A percentile compares a stretch with the other conserved stretches of the same genome.
Evolutionary conservation across 2,797 vertebrate species (phyloP).

Genomic region (Loris lydekkerianus): DNA sequence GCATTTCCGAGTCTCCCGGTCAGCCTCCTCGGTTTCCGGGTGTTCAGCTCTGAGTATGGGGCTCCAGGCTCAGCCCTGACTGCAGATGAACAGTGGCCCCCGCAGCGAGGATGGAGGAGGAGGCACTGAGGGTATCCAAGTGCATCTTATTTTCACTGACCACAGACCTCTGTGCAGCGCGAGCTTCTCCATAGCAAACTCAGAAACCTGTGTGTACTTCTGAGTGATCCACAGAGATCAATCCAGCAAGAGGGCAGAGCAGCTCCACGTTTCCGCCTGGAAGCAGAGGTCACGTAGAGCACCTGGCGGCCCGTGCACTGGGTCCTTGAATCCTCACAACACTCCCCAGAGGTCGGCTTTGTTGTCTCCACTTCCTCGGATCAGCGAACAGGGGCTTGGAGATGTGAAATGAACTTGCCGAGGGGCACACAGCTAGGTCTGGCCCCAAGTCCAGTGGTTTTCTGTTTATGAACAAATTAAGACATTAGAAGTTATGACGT

Average conservation of each 20-base stretch:
- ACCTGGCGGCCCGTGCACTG: rapidly evolving
- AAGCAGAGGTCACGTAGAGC: neutral
- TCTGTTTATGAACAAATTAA: neutral
- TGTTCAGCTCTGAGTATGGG: rapidly evolving
- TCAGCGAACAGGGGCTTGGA: neutral
- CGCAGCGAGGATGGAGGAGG: rapidly evolving
- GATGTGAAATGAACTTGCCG: neutral
- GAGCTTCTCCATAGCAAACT: neutral
- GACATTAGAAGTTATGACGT: neutral
- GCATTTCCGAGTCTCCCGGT: neutral
- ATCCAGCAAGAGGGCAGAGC: rapidly evolving
- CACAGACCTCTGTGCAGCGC: neutral
- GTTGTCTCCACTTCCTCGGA: neutral
- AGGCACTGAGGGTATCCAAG: neutral
- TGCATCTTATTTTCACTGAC: neutral
- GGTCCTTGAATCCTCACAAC: neutral
- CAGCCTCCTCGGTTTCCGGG: rapidly evolving
- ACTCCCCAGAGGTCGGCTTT: neutral
- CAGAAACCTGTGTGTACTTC: neutral
- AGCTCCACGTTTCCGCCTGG: rapidly evolving
- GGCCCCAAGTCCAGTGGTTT: neutral
- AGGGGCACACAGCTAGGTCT: neutral
- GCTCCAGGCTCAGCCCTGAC: neutral
- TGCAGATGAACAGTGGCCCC: rapidly evolving
- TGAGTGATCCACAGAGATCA: neutral